A percentile compares a stretch with the other conserved stretches of the same genome.
These are phyloP conservation scores for Acanthurus lineatus DNA, from an alignment of 2,797 vertebrate species.

Conservation along the genomic window DNA sequence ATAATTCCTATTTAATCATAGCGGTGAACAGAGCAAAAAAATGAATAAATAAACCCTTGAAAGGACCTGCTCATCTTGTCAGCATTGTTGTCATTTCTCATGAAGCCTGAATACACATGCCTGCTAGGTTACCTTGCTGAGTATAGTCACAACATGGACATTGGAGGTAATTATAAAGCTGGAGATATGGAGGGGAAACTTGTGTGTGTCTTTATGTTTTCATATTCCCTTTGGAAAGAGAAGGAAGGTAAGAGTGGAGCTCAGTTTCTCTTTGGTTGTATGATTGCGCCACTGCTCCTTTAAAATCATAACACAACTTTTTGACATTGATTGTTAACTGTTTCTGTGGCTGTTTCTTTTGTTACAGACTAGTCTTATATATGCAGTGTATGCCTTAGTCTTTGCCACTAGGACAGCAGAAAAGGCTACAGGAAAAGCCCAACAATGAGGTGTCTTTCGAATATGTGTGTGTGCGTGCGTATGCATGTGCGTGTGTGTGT, in stretches of 20 bases:
- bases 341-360: constrained; percentile 16
- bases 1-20: constrained; percentile 64
- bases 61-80: constrained; percentile 68
- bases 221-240: constrained; percentile 38
- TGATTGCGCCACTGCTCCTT: constrained; percentile 4
- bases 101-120: constrained; percentile 75
- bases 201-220: constrained; percentile 38
- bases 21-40: constrained; percentile 52
- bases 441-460: constrained; percentile 64
- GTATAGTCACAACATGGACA: constrained; percentile 70
- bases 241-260: constrained; percentile 36
- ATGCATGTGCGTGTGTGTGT: constrained; percentile 72
- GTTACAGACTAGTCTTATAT: constrained; percentile 6
- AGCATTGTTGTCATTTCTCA: constrained; percentile 75
- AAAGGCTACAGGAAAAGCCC: constrained; percentile 47
- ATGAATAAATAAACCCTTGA: constrained; percentile 69
- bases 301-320: constrained; percentile 15
- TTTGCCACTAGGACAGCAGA: constrained; percentile 42
- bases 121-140: constrained; percentile 52
- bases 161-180: constrained; percentile 78
- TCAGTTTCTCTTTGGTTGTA: constrained; percentile 28
- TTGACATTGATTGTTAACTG: constrained; percentile 24
- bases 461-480: constrained; percentile 39
- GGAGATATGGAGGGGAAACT: constrained; percentile 54
- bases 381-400: constrained; percentile 19